These are phyloP conservation scores for Microcaecilia unicolor DNA, from an alignment of 2,797 vertebrate species.

Conservation along the genomic window DNA sequence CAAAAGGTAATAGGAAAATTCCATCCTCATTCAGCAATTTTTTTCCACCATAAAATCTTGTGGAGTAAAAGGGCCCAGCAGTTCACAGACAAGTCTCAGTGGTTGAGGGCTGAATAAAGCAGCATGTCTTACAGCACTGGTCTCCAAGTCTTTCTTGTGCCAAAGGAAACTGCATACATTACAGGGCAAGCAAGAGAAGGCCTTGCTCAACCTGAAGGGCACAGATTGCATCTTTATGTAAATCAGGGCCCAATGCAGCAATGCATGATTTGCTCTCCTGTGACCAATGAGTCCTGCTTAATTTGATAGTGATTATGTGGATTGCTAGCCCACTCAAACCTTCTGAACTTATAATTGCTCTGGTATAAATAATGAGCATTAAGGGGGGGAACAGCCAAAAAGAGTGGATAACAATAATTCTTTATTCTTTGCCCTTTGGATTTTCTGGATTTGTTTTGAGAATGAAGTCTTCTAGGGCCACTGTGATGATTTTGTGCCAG, in stretches of 20 bases:
- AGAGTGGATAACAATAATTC: conserved; percentile 88
- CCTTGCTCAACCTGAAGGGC: conserved; percentile 58
- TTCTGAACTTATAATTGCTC: conserved; percentile 99
- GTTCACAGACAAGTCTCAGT: no score
- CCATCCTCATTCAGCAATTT: no score
- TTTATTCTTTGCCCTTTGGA: conserved; percentile 44
- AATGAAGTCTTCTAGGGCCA: conserved; percentile 53
- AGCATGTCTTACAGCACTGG: conserved; percentile 13
- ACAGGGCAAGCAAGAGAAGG: conserved; percentile 64
- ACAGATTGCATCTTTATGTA: conserved; percentile 81
- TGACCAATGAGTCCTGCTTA: conserved; percentile 93
- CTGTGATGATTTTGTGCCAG: conserved; percentile 56
- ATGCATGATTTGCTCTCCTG: conserved; percentile 88
- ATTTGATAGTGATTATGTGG: conserved; percentile 95
- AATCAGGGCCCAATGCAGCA: conserved; percentile 82
- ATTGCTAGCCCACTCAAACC: conserved; percentile 94
- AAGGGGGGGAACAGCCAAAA: conserved; percentile 89
- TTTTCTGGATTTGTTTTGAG: conserved; percentile 49
- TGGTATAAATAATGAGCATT: conserved; percentile 98
- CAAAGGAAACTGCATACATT: conserved; percentile 67
- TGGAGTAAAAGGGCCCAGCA: no score
- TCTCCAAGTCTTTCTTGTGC: conserved; percentile 47
- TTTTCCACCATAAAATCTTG: no score
- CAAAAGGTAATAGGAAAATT: no score
- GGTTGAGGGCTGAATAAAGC: conserved; percentile 13